Evolutionary conservation across 2,888 invertebrate genomes (phyloP), one percentile per base, ranked within the genome.

Genomic region (Monochamus alternatus): DNA sequence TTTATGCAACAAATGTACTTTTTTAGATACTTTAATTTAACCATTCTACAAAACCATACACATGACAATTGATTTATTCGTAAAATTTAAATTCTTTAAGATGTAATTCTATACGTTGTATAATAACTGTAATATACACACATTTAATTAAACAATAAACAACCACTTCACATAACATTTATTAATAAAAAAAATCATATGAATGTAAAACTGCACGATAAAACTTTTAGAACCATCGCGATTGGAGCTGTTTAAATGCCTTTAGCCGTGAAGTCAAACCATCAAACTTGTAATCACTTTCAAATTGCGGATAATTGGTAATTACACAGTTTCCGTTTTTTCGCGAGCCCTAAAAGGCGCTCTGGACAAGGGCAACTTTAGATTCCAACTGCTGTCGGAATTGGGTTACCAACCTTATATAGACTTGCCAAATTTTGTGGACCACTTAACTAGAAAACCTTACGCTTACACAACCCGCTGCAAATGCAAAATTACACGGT

Each of bases 391-490:
- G 86, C 82, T 84, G 82, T 78, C 81, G 81, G 84, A 82, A 78
- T 81, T 83, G 83, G 83, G 75, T 81, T 78, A 78, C 84, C 84
- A 88, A 88, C 90, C 89, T 90, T 91, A 91, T 91, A 91, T 90
- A 91, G 89, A 89, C 89, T 90, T 90, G 89, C 89, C 90, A 89
- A 91, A 91, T 91, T 91, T 91, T 90, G 91, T 91, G 91, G 91
- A 89, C 91, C 91, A 91, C 91, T 91, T 90, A 91, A 91, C 91
- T 91, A 91, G 91, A 91, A 91, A 91, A 90, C 90, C 90, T 90
- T 89, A 88, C 89, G 89, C 90, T 90, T 89, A 90, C 88, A 88
- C 88, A 89, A 89, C 86, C 86, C 88, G 87, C 87, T 86, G 89
- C 90, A 89, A 90, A 90, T 90, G 90, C 90, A 91, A 91, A 91